phyloP scores from a whole-genome alignment of 2,113 vertebrate genomes.

The Nansenia antarctica region DNA sequence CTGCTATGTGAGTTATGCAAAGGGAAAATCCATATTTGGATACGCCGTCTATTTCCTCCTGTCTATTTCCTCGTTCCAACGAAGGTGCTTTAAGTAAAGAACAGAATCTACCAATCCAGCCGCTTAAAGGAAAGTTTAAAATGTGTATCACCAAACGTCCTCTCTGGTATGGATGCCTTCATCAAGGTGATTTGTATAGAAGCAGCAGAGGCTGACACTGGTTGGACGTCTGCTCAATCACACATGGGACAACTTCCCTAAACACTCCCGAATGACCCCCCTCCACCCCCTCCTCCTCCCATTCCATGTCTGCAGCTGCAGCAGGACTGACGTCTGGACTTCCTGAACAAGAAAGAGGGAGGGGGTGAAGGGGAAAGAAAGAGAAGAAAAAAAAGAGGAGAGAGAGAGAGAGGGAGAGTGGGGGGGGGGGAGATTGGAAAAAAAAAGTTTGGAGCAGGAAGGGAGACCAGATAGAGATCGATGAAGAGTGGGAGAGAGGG shows the following conservation, averaged over 20 bases:
- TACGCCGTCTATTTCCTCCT: too few species aligned
- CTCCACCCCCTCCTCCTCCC: not conserved
- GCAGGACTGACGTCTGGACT: not conserved
- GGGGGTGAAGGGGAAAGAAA: not conserved
- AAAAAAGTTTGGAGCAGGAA: not conserved
- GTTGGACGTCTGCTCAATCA: conserved; percentile 26
- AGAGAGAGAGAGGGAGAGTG: not conserved
- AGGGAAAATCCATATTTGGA: too few species aligned
- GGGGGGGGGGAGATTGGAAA: not conserved
- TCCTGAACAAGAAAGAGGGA: not conserved
- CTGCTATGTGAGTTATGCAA: too few species aligned
- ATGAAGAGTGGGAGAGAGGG: not conserved
- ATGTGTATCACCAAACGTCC: not conserved
- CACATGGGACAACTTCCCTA: not conserved
- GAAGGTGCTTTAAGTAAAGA: not conserved
- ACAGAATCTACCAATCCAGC: not conserved
- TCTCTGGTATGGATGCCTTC: too few species aligned
- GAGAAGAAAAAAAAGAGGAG: not conserved
- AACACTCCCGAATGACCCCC: not conserved
- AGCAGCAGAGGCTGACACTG: not conserved
- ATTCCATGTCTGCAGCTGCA: not conserved
- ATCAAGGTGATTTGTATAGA: not conserved
- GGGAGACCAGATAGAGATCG: not conserved
- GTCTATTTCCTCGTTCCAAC: not conserved
- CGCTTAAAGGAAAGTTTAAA: too few species aligned